Conservation (phyloP, 2,113 vertebrate genomes). For the Ceyx melanurus region DNA sequence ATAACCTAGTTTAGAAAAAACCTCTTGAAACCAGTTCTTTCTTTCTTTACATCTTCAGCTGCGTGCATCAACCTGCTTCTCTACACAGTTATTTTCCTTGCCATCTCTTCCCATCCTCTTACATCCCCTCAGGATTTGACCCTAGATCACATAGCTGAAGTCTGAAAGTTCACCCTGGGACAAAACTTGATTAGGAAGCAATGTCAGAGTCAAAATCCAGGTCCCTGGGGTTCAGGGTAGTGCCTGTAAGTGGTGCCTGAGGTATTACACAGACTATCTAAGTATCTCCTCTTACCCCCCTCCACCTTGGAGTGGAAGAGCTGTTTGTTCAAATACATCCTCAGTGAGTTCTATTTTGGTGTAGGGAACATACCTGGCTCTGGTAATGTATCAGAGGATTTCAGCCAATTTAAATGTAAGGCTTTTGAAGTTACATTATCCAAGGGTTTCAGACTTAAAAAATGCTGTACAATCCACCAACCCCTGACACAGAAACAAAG, state of each 20-base stretch:
- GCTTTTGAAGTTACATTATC: neutral
- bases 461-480: neutral
- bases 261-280: neutral
- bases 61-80: neutral
- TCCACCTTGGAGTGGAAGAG: neutral
- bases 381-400: slow-evolving; percentile 5
- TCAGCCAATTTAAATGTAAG: slow-evolving; percentile 37
- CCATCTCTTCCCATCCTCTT: neutral
- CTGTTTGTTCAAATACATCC: slow-evolving; percentile 19
- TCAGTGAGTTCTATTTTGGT: slow-evolving; percentile 50
- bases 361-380: neutral
- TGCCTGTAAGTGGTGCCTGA: slow-evolving; percentile 38
- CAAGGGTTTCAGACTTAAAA: neutral
- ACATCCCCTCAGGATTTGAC: slow-evolving; percentile 45
- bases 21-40: neutral
- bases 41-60: slow-evolving; percentile 3
- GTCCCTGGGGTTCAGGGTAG: neutral
- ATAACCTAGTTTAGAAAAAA: neutral
- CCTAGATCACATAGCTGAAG: neutral
- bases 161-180: neutral
- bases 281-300: neutral
- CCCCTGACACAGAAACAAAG: neutral
- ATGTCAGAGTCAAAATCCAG: slow-evolving; percentile 26
- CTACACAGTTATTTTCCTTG: slow-evolving; percentile 38
- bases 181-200: slow-evolving; percentile 46